Evolutionary conservation across 2,797 vertebrate species (phyloP).

Genomic region (Takifugu ocellatus): DNA sequence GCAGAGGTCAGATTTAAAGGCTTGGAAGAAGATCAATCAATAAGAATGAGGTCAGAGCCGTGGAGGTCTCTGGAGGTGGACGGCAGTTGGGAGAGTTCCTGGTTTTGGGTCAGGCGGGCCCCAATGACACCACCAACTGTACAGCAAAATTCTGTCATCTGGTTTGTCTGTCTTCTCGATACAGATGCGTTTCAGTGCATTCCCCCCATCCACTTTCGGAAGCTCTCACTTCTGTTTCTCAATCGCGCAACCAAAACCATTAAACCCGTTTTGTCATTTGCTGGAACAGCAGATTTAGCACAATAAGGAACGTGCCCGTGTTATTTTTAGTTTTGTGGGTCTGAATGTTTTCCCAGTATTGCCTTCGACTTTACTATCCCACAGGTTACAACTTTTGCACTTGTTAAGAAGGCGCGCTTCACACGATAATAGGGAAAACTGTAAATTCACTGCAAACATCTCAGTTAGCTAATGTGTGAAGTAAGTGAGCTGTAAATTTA

Average conservation of each 20-base stretch:
- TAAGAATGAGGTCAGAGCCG: conserved; percentile 69
- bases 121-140: conserved; percentile 55
- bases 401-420: no score
- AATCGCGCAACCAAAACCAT: conserved; percentile 47
- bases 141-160: conserved; percentile 46
- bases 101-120: conserved; percentile 73
- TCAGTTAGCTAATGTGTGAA: not conserved
- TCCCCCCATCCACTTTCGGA: conserved; percentile 32
- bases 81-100: conserved; percentile 51
- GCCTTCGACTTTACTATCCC: not conserved
- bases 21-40: conserved; percentile 71
- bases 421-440: not conserved
- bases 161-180: conserved; percentile 27
- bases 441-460: not conserved
- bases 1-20: conserved; percentile 60
- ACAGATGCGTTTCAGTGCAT: conserved; percentile 30
- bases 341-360: conserved; percentile 3
- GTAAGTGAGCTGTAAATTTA: not conserved
- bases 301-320: conserved; percentile 22
- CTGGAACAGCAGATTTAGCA: conserved; percentile 44
- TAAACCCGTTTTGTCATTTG: conserved; percentile 43
- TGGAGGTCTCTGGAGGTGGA: conserved; percentile 60
- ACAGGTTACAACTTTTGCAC: no score
- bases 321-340: conserved; percentile 20
- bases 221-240: conserved; percentile 51